These are phyloP conservation scores for Amphiduros pacificus DNA, from an alignment of 2,888 invertebrate species.

Conservation along the genomic window DNA sequence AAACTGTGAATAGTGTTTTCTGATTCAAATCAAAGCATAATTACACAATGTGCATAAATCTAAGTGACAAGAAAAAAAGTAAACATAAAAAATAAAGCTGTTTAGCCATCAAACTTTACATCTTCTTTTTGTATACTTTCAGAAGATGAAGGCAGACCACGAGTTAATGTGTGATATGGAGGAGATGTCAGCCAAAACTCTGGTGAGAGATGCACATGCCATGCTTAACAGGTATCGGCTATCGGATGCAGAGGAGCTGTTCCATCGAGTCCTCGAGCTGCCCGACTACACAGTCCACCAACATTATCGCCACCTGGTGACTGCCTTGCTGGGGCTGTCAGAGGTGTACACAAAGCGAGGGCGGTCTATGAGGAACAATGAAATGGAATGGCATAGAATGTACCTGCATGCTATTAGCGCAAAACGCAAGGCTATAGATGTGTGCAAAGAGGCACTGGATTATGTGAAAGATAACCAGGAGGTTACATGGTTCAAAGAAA, in stretches of 20 bases:
- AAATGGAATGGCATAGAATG: conserved; percentile 41
- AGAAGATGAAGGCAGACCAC: neutral
- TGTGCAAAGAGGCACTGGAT: conserved; percentile 35
- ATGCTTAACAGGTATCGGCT: conserved; percentile 15
- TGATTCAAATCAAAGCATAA: no score
- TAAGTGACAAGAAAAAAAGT: no score
- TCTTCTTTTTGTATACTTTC: no score
- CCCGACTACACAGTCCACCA: neutral
- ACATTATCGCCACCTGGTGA: conserved; percentile 1
- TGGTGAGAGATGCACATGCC: neutral
- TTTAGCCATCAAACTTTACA: no score
- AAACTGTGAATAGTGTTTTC: no score
- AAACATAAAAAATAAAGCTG: no score
- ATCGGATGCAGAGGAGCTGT: conserved; percentile 13
- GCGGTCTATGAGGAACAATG: conserved; percentile 4
- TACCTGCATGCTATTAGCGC: conserved; percentile 48
- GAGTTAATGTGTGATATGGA: conserved; percentile 5
- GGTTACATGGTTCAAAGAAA: conserved; percentile 5
- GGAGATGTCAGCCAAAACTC: neutral
- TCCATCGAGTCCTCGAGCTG: conserved; percentile 4
- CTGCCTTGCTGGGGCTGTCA: conserved; percentile 21
- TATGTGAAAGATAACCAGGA: neutral
- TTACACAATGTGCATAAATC: no score
- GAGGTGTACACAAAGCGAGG: conserved; percentile 24
- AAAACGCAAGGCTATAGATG: conserved; percentile 43